phyloP scores from a whole-genome alignment of 2,797 vertebrate species.

The Tadarida brasiliensis region DNA sequence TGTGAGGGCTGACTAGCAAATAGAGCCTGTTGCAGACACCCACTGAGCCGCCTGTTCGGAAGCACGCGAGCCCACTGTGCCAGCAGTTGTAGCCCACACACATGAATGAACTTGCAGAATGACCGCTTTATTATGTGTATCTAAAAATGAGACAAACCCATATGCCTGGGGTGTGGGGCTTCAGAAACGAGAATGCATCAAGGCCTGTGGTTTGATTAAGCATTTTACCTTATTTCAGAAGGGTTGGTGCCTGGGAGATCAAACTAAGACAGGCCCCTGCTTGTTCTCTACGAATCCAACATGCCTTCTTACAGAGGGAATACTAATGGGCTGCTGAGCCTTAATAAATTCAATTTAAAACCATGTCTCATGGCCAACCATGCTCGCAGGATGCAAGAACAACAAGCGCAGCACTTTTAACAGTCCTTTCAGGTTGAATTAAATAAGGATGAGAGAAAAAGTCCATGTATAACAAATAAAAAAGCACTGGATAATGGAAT shows the following conservation, averaged over 20 bases:
- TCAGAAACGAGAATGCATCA: constrained; percentile 68
- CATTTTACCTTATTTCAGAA: constrained; percentile 68
- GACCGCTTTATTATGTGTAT: constrained; percentile 81
- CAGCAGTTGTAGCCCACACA: constrained; percentile 77
- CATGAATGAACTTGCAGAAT: constrained; percentile 80
- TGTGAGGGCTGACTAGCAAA: constrained; percentile 78
- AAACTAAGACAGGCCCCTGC: constrained; percentile 57
- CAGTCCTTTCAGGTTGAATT: constrained; percentile 58
- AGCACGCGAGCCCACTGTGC: constrained; percentile 75
- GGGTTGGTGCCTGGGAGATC: constrained; percentile 73
- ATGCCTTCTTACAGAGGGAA: constrained; percentile 37
- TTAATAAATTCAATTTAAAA: constrained; percentile 73
- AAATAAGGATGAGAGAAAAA: constrained; percentile 71
- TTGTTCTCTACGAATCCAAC: constrained; percentile 64
- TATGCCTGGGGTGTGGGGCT: constrained; percentile 65
- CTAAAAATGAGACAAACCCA: constrained; percentile 80
- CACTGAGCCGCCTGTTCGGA: constrained; percentile 77
- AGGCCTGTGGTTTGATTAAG: constrained; percentile 76
- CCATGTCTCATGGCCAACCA: constrained; percentile 39
- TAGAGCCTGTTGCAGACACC: constrained; percentile 75
- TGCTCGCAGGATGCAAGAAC: constrained; percentile 64
- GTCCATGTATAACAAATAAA: constrained; percentile 64
- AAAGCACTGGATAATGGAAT: constrained; percentile 46
- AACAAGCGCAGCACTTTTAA: constrained; percentile 73
- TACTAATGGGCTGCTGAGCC: constrained; percentile 66